Conservation (phyloP, 2,888 invertebrate species). For the Graphium colonna region DNA sequence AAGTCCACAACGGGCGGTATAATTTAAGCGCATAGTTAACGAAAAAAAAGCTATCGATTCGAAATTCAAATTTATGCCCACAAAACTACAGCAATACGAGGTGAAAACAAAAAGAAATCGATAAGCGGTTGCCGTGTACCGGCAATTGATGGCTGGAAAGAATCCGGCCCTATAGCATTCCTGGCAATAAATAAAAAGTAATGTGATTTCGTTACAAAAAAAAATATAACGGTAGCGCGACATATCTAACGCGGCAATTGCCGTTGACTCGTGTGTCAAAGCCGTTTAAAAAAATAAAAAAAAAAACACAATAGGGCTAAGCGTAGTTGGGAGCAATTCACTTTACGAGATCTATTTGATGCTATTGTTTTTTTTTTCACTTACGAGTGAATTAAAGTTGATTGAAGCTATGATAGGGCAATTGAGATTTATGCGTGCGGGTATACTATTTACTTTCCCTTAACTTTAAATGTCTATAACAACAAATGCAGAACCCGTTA, state of each 20-base stretch:
- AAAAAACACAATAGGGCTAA: conserved; percentile 6
- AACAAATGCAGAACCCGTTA: too few relatives aligned
- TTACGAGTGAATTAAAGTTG: too few relatives aligned
- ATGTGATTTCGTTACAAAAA: conserved; percentile 3
- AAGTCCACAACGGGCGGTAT: neutral
- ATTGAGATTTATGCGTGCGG: too few relatives aligned
- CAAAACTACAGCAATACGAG: neutral
- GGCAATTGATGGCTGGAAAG: conserved; percentile 11
- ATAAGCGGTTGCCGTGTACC: conserved; percentile 5
- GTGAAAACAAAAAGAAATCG: conserved; percentile 1
- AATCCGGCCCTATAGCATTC: conserved; percentile 14
- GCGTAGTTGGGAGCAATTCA: neutral
- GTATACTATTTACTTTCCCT: too few relatives aligned
- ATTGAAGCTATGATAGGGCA: too few relatives aligned
- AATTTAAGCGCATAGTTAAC: neutral
- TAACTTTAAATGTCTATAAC: too few relatives aligned
- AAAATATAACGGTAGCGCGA: neutral
- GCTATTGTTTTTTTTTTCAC: too few relatives aligned
- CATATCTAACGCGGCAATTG: conserved; percentile 9
- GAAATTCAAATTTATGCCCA: conserved; percentile 12
- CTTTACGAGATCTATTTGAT: conserved; percentile 5
- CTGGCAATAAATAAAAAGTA: conserved; percentile 8
- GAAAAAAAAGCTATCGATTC: conserved; percentile 1
- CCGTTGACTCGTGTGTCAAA: conserved; percentile 8
- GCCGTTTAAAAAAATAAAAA: conserved; percentile 11